Conservation (phyloP, 30 jellyfish, hydroid and myxozoan species). For the Sanderia malayensis region DNA sequence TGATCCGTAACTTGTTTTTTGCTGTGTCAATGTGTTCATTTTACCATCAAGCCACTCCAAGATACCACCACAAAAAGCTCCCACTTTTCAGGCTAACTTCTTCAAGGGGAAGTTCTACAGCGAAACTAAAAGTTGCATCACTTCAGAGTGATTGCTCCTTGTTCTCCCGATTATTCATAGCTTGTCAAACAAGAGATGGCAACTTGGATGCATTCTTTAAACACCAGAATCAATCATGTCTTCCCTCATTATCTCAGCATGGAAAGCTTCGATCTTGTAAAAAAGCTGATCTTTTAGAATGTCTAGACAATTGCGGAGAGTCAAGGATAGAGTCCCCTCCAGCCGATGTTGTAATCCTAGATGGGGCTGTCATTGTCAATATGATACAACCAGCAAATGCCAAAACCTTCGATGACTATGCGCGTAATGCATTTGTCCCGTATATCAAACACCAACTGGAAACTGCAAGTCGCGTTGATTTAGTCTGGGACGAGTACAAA, state of each 20-base stretch:
- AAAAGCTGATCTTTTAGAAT: slow-evolving; percentile 33
- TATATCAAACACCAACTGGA: slow-evolving; percentile 30
- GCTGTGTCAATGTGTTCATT: no score
- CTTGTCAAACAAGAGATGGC: slow-evolving; percentile 44
- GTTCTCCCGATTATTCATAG: slow-evolving; percentile 44
- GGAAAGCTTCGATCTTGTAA: slow-evolving; percentile 21
- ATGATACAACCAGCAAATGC: slow-evolving; percentile 12
- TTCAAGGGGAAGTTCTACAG: slow-evolving; percentile 4
- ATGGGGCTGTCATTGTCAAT: slow-evolving; percentile 42
- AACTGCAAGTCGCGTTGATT: slow-evolving; percentile 22
- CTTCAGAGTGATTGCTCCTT: slow-evolving; percentile 34
- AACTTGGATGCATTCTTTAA: slow-evolving; percentile 31
- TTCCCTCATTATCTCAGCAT: slow-evolving; percentile 34
- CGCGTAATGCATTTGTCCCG: slow-evolving; percentile 30
- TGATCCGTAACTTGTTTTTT: no score
- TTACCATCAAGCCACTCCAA: slow-evolving; percentile 2
- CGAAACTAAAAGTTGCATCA: slow-evolving; percentile 17
- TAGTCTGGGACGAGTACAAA: slow-evolving; percentile 33
- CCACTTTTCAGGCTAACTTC: slow-evolving; percentile 4
- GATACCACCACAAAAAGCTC: slow-evolving; percentile 2
- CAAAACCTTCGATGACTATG: slow-evolving; percentile 39
- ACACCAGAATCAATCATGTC: slow-evolving; percentile 36
- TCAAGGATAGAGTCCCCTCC: slow-evolving; percentile 16
- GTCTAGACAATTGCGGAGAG: slow-evolving; percentile 18
- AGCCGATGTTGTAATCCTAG: slow-evolving; percentile 10